phyloP scores from a whole-genome alignment of 2,888 invertebrate species.

The Drosophila colorata region DNA sequence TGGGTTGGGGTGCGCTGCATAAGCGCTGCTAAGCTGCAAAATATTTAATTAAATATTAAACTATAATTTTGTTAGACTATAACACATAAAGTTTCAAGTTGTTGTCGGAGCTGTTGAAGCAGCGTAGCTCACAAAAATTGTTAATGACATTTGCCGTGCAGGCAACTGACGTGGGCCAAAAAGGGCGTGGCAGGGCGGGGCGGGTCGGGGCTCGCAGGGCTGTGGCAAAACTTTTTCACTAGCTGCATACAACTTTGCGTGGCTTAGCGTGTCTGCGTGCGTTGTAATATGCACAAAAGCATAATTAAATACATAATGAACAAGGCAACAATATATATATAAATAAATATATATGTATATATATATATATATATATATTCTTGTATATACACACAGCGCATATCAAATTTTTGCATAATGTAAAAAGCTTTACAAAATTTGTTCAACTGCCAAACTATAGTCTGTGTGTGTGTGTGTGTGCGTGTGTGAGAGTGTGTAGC shows the following conservation, averaged over 20 bases:
- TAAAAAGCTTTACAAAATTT: conserved; percentile 62
- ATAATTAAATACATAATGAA: conserved; percentile 81
- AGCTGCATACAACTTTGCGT: conserved; percentile 57
- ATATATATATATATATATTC: too few relatives aligned
- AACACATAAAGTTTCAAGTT: conserved; percentile 71
- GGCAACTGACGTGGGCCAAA: conserved; percentile 24
- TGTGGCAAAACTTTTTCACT: conserved; percentile 47
- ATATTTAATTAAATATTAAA: conserved; percentile 77
- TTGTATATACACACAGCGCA: conserved; percentile 36
- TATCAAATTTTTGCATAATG: conserved; percentile 51
- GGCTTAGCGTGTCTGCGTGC: conserved; percentile 45
- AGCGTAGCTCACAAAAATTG: conserved; percentile 60
- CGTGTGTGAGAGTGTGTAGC: conserved; percentile 22
- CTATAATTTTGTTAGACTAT: conserved; percentile 70
- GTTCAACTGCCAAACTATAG: conserved; percentile 51
- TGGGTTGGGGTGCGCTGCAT: conserved; percentile 21
- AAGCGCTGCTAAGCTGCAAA: conserved; percentile 59
- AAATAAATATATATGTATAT: neutral
- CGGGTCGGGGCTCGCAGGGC: conserved; percentile 21
- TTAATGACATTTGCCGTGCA: conserved; percentile 67
- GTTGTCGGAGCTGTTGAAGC: conserved; percentile 43
- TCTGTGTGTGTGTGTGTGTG: conserved; percentile 14
- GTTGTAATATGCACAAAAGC: conserved; percentile 73
- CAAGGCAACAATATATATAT: conserved; percentile 60
- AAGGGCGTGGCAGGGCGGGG: neutral